Conservation (phyloP, 23 tunicate genomes). For the Aplidium turbinatum region DNA sequence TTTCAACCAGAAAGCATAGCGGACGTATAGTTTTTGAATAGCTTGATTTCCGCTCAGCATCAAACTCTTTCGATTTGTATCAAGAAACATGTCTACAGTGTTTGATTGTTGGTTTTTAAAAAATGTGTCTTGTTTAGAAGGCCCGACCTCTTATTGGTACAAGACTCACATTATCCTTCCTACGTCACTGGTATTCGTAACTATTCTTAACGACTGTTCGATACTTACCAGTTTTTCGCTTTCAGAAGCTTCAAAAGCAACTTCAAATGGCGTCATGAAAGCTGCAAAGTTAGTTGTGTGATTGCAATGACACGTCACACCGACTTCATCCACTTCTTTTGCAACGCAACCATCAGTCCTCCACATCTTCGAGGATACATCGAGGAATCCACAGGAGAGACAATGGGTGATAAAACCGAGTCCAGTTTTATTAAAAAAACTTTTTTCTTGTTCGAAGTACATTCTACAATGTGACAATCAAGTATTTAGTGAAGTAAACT, state of each 20-base stretch:
- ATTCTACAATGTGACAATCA: slow-evolving; percentile 10
- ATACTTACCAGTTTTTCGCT: slow-evolving; percentile 57
- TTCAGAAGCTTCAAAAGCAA: slow-evolving; percentile 41
- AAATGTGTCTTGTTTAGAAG: no score
- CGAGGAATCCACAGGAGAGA: slow-evolving; percentile 75
- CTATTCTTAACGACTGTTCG: not conserved
- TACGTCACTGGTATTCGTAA: not conserved
- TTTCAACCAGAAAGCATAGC: no score
- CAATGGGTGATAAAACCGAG: slow-evolving; percentile 23
- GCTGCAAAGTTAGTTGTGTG: slow-evolving; percentile 96
- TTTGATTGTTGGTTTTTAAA: no score
- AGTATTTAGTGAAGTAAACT: not conserved
- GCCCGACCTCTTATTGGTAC: no score
- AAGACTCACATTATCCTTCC: not conserved
- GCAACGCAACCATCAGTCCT: slow-evolving; percentile 49
- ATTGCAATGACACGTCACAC: slow-evolving; percentile 77
- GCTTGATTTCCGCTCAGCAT: no score
- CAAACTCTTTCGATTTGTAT: no score
- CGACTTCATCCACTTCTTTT: slow-evolving; percentile 40
- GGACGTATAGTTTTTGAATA: no score
- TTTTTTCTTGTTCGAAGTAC: slow-evolving; percentile 4
- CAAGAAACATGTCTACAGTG: no score
- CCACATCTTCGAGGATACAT: slow-evolving; percentile 43
- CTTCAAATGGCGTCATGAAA: slow-evolving; percentile 67
- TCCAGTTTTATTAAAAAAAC: not conserved